Conservation (phyloP, 1,140 invertebrate genomes). For the Mamestra configurata region DNA sequence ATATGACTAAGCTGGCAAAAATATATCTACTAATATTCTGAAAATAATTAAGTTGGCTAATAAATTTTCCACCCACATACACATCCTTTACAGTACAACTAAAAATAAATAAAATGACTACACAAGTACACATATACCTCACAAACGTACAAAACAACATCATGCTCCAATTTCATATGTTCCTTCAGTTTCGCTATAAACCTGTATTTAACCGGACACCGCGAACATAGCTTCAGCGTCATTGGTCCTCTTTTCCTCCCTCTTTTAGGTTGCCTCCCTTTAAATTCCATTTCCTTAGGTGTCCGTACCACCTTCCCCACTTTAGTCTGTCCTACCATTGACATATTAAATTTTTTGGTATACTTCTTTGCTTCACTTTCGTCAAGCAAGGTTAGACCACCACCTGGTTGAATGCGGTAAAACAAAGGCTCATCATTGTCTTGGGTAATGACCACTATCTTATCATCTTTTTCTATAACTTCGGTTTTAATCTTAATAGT, state of each 20-base stretch:
- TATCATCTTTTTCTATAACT: slow-evolving; percentile 53
- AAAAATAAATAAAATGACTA: not conserved
- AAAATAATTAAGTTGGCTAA: too few relatives aligned
- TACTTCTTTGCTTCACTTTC: slow-evolving; percentile 47
- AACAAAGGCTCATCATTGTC: slow-evolving; percentile 63
- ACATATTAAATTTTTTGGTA: slow-evolving; percentile 45
- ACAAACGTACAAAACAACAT: slow-evolving; percentile 74
- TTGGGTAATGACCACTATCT: slow-evolving; percentile 67
- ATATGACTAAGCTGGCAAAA: too few relatives aligned
- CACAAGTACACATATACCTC: slow-evolving; percentile 67
- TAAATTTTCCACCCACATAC: not conserved
- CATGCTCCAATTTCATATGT: slow-evolving; percentile 79
- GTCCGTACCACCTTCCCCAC: too few relatives aligned
- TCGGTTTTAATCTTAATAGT: slow-evolving; percentile 35
- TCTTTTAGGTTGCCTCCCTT: slow-evolving; percentile 53
- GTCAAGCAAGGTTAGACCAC: slow-evolving; percentile 54
- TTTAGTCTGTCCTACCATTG: not conserved
- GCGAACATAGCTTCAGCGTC: slow-evolving; percentile 70
- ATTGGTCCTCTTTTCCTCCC: slow-evolving; percentile 72
- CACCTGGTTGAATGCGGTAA: slow-evolving; percentile 59
- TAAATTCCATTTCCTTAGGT: too few relatives aligned
- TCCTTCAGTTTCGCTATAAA: slow-evolving; percentile 79
- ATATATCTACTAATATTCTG: too few relatives aligned
- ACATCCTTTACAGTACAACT: too few relatives aligned
- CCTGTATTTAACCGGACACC: slow-evolving; percentile 78